Evolutionary conservation across 2,113 vertebrate species (phyloP).

Genomic region (Platanista minor): DNA sequence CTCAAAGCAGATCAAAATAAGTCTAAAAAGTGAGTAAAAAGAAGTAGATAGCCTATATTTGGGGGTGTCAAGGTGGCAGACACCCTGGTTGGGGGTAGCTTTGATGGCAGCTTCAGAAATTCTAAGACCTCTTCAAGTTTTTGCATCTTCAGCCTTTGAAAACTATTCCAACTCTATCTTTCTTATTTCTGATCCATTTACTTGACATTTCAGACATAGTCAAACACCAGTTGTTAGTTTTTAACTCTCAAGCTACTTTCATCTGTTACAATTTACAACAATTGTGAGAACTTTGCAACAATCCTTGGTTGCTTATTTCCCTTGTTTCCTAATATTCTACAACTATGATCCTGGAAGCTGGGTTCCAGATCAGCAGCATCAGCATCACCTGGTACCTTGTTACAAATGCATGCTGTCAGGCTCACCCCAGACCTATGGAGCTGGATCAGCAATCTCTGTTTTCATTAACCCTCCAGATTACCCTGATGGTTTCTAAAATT

Average conservation of each 20-base stretch:
- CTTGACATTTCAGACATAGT: neutral
- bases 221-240: neutral
- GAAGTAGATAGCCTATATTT: neutral
- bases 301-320: too few species aligned
- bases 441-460: neutral
- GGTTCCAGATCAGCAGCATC: too few species aligned
- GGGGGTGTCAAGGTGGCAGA: neutral
- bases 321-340: neutral
- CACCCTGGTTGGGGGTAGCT: neutral
- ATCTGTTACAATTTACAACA: neutral
- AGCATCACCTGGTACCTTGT: accelerated
- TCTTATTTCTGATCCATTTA: neutral
- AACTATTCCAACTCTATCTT: neutral
- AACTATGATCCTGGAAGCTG: neutral
- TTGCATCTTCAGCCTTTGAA: neutral
- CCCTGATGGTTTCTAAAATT: neutral
- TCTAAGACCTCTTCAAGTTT: neutral
- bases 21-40: neutral
- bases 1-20: neutral
- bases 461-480: neutral
- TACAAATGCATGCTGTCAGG: neutral
- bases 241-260: neutral
- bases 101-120: neutral
- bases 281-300: neutral
- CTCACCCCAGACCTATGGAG: neutral